A percentile compares a stretch with the other conserved stretches of the same genome.
These are phyloP conservation scores for Junonia oenone DNA, from an alignment of 2,888 invertebrate species.

Conservation along the genomic window DNA sequence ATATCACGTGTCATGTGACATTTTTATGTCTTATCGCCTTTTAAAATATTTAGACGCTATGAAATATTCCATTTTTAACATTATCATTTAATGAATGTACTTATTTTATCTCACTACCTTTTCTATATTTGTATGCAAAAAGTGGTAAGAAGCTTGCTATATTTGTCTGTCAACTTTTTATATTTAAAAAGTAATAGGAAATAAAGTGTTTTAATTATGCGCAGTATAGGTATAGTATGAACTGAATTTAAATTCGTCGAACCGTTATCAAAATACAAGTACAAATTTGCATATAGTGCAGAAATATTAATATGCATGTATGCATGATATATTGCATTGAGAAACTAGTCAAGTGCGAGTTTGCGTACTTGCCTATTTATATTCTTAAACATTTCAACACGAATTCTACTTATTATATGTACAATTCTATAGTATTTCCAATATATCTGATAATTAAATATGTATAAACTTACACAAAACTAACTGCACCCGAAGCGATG, in stretches of 20 bases:
- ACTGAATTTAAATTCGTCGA: background rate
- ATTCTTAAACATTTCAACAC: background rate
- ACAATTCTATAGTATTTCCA: too few relatives aligned
- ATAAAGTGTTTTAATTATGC: background rate
- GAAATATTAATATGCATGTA: background rate
- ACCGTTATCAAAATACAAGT: conserved; percentile 1
- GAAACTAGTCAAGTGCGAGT: background rate
- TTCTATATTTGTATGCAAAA: background rate
- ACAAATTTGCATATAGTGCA: background rate
- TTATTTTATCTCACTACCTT: too few relatives aligned
- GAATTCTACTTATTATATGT: background rate
- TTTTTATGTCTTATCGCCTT: too few relatives aligned
- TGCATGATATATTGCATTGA: background rate
- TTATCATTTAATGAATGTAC: too few relatives aligned
- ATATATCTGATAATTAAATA: too few relatives aligned
- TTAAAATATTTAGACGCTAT: too few relatives aligned
- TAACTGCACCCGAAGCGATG: too few relatives aligned
- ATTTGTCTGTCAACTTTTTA: background rate
- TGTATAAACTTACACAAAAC: too few relatives aligned
- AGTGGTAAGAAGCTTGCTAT: background rate
- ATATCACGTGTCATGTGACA: too few relatives aligned
- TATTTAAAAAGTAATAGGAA: background rate
- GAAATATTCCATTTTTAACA: too few relatives aligned
- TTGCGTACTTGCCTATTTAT: background rate
- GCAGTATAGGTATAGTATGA: background rate